Percentiles rank a stretch among this genome's conserved stretches.
phyloP scores from a whole-genome alignment of 2,113 vertebrate species.

The Rhea pennata region DNA sequence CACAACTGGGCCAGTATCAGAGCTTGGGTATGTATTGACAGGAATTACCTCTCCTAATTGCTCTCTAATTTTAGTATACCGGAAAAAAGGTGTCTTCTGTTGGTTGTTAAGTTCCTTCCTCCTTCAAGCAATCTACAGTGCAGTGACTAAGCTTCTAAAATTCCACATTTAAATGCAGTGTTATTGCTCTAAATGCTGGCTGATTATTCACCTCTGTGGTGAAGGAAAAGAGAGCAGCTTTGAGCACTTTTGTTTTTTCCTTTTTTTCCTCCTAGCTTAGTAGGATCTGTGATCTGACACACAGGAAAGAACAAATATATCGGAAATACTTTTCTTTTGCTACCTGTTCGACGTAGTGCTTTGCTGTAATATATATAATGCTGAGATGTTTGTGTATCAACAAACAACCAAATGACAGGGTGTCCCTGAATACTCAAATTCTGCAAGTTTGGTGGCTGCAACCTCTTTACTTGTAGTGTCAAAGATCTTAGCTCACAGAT shows the following conservation, averaged over 20 bases:
- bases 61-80: background rate
- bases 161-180: accelerated
- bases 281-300: background rate
- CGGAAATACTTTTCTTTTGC: background rate
- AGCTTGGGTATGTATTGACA: background rate
- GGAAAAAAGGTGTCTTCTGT: background rate
- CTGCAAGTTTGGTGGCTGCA: background rate
- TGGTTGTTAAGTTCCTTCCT: background rate
- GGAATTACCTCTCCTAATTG: background rate
- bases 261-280: background rate
- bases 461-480: background rate
- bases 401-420: background rate
- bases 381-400: background rate
- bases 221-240: background rate
- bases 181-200: constrained; percentile 56
- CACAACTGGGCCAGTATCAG: background rate
- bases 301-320: background rate
- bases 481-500: background rate
- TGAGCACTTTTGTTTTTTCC: background rate
- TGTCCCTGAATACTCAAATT: background rate
- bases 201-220: background rate
- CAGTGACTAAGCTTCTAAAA: accelerated
- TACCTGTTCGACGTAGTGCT: background rate
- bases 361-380: background rate
- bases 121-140: background rate